Conservation (phyloP, 30 jellyfish, hydroid and myxozoan genomes). For the Clytia hemisphaerica region DNA sequence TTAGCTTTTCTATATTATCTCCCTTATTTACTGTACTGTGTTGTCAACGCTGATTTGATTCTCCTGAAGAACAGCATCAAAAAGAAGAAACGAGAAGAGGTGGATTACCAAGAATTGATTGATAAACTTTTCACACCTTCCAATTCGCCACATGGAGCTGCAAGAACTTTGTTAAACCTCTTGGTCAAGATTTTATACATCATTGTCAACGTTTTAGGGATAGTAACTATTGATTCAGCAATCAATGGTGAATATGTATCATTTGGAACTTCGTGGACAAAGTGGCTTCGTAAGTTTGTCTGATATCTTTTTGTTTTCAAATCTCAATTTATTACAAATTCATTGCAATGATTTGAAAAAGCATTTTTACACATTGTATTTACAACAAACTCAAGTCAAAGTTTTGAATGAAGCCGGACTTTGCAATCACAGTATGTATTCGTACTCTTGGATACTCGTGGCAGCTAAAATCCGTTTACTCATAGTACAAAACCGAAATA, state of each 20-base stretch:
- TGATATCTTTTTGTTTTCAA: too few species aligned
- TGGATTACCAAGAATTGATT: neutral
- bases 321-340: too few species aligned
- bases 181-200: constrained; percentile 3
- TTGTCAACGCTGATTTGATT: neutral
- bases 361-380: too few species aligned
- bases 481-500: too few species aligned
- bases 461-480: too few species aligned
- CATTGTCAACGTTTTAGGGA: neutral
- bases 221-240: neutral
- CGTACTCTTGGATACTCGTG: too few species aligned
- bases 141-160: neutral
- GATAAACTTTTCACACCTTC: neutral
- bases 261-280: constrained; percentile 3
- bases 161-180: neutral
- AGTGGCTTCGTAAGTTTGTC: neutral
- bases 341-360: too few species aligned
- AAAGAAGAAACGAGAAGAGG: neutral
- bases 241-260: neutral
- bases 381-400: too few species aligned
- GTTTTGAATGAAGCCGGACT: too few species aligned
- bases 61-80: neutral
- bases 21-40: constrained; percentile 6
- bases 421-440: too few species aligned
- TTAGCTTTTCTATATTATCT: neutral